Conservation (phyloP, 2,888 invertebrate species). For the Rutpela maculata region DNA sequence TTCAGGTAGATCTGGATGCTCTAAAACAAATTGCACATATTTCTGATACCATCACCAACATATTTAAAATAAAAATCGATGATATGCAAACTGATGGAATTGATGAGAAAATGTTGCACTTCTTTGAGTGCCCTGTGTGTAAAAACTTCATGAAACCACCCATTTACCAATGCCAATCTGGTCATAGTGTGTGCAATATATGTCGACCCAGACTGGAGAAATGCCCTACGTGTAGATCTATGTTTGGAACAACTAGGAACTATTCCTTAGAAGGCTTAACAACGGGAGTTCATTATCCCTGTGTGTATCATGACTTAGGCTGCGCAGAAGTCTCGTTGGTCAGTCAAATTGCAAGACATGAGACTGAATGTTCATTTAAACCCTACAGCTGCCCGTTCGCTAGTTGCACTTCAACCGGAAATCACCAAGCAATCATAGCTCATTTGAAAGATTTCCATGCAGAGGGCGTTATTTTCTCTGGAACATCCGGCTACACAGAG, state of each 20-base stretch:
- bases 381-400: conserved; percentile 65
- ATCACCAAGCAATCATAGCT: conserved; percentile 54
- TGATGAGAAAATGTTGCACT: conserved; percentile 65
- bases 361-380: conserved; percentile 62
- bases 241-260: conserved; percentile 67
- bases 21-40: conserved; percentile 62
- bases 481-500: conserved; percentile 55
- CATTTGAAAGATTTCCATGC: conserved; percentile 58
- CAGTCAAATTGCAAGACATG: conserved; percentile 61
- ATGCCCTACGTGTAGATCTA: conserved; percentile 67
- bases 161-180: conserved; percentile 67
- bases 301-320: conserved; percentile 65
- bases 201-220: conserved; percentile 66
- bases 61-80: conserved; percentile 60
- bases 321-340: conserved; percentile 61
- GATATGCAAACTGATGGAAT: conserved; percentile 53
- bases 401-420: conserved; percentile 59
- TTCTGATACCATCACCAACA: conserved; percentile 58
- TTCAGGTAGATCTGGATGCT: conserved; percentile 62
- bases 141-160: conserved; percentile 68
- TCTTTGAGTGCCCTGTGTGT: conserved; percentile 69
- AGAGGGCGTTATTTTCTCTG: conserved; percentile 54
- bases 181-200: conserved; percentile 68
- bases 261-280: conserved; percentile 68
- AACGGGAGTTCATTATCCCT: conserved; percentile 64